Base-by-base conservation (phyloP, 2,888 invertebrate species). In the Caenorhabditis zanzibari region DNA sequence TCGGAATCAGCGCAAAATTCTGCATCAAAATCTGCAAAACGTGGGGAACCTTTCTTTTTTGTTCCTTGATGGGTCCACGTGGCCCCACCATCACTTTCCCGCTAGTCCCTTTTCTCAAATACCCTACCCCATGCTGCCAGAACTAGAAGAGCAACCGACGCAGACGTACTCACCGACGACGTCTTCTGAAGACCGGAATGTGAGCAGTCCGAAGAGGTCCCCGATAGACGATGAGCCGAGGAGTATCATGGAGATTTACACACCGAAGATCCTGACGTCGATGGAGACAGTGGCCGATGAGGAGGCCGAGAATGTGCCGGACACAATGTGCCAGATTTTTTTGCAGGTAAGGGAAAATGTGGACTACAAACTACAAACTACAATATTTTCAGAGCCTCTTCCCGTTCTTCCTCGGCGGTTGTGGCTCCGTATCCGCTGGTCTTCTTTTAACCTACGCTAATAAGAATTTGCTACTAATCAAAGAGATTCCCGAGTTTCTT, bases 401-500 rank as follows among this genome's bases (percentile, higher is more conserved):
- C 14, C 81, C 84, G 24, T 84, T 84, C 28, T 77, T 81, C 22
- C 72, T 81, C 7, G 84, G 81, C 22, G 84, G 84, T 1, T 63
- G 74, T 44, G 84, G 84, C 0, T 84, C 84, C 4, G 81, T 84
- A 24, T 41, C 73, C 0, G 84, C 84, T 9, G 84, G 84, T 14
- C 73, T 84, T n/a, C 56, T 84, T 6, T 58, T 84, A 1, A 81
- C 77, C 3, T 76, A 44, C 41, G 81, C 77, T 24, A 81, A 84
- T 58, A 71, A 82, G 68, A 6, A 59, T 7, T n/a, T 74, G 19
- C 24, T 16, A 14, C 22, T 75, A 7, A 47, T 81, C 12, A 38
- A 68, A 12, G 61, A 63, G 44, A 81, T 84, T 12, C 85, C 86
- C 1, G 82, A 85, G 63, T 85, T 88, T 47, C 52, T 89, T 6